phyloP scores from a whole-genome alignment of 1,140 invertebrate species.

The Heliconius hewitsoni region DNA sequence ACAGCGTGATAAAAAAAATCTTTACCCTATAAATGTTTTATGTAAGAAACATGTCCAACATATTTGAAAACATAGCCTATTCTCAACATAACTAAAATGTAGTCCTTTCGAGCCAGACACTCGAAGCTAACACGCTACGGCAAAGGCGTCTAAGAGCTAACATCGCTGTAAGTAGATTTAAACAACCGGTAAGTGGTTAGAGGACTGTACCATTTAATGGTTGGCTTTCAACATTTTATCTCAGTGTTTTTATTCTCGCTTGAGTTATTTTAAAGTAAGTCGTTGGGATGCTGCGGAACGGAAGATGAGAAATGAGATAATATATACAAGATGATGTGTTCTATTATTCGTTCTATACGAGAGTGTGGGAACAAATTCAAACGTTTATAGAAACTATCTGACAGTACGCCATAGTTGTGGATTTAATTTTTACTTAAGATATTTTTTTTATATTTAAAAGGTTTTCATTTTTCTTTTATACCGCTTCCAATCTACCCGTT shows the following conservation, averaged over 20 bases:
- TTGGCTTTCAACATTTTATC: conserved; percentile 27
- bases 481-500: too few relatives aligned
- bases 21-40: too few relatives aligned
- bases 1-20: too few relatives aligned
- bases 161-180: conserved; percentile 37
- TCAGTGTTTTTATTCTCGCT: conserved; percentile 17
- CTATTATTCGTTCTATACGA: neutral
- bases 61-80: too few relatives aligned
- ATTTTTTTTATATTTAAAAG: too few relatives aligned
- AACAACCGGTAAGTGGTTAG: conserved; percentile 30
- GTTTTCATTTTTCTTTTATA: too few relatives aligned
- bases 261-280: conserved; percentile 7
- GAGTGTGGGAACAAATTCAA: neutral
- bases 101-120: neutral
- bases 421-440: too few relatives aligned
- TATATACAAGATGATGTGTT: neutral
- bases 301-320: conserved; percentile 1
- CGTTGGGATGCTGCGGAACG: neutral
- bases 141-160: conserved; percentile 17
- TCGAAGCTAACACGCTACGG: conserved; percentile 3
- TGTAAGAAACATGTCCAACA: too few relatives aligned
- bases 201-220: conserved; percentile 22
- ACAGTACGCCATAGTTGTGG: too few relatives aligned
- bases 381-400: neutral
- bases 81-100: neutral